phyloP scores from a whole-genome alignment of 2,797 vertebrate species.

The Pteronotus mesoamericanus region DNA sequence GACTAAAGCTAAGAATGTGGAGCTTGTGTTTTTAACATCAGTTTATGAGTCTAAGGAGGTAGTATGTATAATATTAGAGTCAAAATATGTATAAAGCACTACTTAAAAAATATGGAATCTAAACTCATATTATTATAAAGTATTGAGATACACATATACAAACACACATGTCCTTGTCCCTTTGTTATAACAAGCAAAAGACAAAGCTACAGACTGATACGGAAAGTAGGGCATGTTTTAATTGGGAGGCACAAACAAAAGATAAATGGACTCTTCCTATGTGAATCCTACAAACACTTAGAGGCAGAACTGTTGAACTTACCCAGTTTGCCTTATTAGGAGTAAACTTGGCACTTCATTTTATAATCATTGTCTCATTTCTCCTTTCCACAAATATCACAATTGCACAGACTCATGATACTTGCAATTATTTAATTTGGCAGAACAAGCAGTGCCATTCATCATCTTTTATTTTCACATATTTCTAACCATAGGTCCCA shows the following conservation, averaged over 20 bases:
- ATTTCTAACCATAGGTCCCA: not conserved
- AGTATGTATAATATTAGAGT: not conserved
- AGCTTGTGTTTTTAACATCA: not conserved
- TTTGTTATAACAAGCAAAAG: conserved; percentile 7
- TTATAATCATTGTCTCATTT: not conserved
- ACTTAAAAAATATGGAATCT: not conserved
- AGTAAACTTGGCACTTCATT: not conserved
- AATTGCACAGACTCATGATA: not conserved
- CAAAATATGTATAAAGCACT: not conserved
- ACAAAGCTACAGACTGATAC: not conserved
- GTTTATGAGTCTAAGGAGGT: not conserved
- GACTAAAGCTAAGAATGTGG: not conserved
- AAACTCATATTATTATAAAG: not conserved
- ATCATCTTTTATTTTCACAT: not conserved
- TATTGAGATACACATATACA: not conserved
- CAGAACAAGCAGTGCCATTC: not conserved
- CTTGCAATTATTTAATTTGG: not conserved
- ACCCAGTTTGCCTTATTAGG: not conserved
- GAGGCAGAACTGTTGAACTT: not conserved
- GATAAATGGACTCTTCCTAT: not conserved
- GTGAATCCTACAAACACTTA: not conserved
- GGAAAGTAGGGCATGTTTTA: conserved; percentile 24
- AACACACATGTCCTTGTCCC: not conserved
- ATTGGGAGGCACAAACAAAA: not conserved
- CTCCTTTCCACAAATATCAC: conserved; percentile 29